Base-by-base conservation (phyloP, 2,888 invertebrate genomes). In the Tethea ocularis region DNA sequence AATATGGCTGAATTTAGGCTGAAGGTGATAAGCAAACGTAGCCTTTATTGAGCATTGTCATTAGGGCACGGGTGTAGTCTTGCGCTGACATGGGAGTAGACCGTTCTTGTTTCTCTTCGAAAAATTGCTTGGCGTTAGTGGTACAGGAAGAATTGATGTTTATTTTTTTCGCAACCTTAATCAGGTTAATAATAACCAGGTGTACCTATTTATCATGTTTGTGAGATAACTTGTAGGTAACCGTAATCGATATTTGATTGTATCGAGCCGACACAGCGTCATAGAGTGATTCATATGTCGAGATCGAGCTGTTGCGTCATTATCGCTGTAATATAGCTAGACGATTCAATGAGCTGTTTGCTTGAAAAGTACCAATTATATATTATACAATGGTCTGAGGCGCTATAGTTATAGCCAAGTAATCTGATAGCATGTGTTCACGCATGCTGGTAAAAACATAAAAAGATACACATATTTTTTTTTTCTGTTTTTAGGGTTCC, bases 301-400 rank as follows among this genome's bases (percentile, higher is more conserved):
- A 20, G 52, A 33, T 20, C 17, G 15, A 53, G 20, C 53, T 60
- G 61, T 70, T 65, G 60, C 69, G 67, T 66, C 67, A 71, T 58
- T 69, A 69, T 65, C 71, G 24, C 23, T 55, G 52, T 64, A 70
- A 69, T 75, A 74, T 69, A 61, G n/a, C n/a, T n/a, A n/a, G 59
- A 54, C 41, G 46, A 33, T 15, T 56, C 22, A 57, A 51, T 36
- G 29, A 53, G 26, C 52, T 53, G 57, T 60, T 59, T 36, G 22
- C 22, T 56, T 56, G 53, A 61, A 62, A 56, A 55, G 60, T 61
- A 54, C 24, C 63, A 54, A 65, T 59, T 63, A 64, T 53, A 24
- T 51, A 60, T 60, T 62, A 65, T 62, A 61, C 22, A 20, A 15
- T 20, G 26, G 33, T 38, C 13, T 52, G 29, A 5, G 24, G 5